phyloP scores from a whole-genome alignment of 2,113 vertebrate genomes.

The Peromyscus maniculatus region DNA sequence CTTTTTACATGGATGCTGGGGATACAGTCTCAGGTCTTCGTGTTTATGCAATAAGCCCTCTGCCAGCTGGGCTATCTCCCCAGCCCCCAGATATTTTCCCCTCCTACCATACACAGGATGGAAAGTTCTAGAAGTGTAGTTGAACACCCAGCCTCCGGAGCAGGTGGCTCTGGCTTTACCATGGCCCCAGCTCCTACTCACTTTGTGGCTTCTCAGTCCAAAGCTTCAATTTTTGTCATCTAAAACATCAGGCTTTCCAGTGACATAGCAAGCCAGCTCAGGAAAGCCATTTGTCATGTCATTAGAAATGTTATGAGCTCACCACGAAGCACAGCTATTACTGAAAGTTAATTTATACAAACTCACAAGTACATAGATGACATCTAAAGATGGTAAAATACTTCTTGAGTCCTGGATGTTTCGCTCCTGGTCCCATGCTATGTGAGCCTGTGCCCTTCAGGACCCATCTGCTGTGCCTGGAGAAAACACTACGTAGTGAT shows the following conservation, averaged over 20 bases:
- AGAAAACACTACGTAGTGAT: not conserved
- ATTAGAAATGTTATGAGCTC: not conserved
- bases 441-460: not conserved
- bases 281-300: not conserved
- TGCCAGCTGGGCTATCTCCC: not conserved
- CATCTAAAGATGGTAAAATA: not conserved
- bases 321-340: not conserved
- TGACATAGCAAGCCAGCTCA: not conserved
- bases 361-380: constrained; percentile 18
- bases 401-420: not conserved
- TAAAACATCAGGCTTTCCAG: not conserved
- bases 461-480: not conserved
- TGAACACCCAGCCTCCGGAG: not conserved
- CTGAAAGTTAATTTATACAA: not conserved
- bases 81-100: not conserved
- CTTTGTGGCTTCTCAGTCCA: not conserved
- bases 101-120: not conserved
- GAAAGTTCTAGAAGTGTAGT: not conserved
- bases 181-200: not conserved
- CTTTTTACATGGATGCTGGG: not conserved
- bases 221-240: not conserved
- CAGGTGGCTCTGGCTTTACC: not conserved
- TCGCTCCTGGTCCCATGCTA: not conserved
- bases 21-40: not conserved
- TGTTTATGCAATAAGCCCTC: no score